phyloP scores from a whole-genome alignment of 2,113 vertebrate genomes.

The Atlantisia rogersi region DNA sequence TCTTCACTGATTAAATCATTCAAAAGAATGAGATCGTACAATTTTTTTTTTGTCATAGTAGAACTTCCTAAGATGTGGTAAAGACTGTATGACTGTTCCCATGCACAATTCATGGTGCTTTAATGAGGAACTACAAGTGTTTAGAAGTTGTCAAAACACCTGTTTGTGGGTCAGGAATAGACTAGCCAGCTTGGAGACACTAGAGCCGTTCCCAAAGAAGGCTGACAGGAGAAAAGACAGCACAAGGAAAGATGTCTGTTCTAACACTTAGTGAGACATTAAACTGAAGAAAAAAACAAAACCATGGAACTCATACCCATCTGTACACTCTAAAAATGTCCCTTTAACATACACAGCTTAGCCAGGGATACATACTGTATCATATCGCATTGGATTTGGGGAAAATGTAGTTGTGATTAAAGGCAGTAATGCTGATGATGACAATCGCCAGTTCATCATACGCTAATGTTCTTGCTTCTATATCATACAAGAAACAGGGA shows the following conservation, averaged over 20 bases:
- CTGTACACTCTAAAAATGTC: background rate
- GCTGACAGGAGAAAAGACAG: background rate
- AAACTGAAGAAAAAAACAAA: background rate
- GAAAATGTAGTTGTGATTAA: background rate
- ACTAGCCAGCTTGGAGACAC: background rate
- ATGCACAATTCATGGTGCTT: background rate
- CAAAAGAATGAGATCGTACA: background rate
- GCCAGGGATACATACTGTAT: background rate
- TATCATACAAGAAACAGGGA: background rate
- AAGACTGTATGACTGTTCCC: background rate
- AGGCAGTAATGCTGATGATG: background rate
- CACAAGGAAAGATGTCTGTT: background rate
- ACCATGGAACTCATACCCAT: background rate
- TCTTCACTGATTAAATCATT: background rate
- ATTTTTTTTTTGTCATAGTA: background rate
- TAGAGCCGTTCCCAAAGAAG: background rate
- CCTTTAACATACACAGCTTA: background rate
- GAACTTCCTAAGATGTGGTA: background rate
- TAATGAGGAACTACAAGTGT: background rate
- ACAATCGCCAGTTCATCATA: background rate
- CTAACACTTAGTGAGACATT: background rate
- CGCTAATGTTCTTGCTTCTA: background rate
- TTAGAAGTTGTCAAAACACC: background rate
- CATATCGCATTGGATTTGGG: rapidly evolving
- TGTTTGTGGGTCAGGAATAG: background rate